Evolutionary conservation across 1,140 invertebrate species (phyloP).

Genomic region (Rhagoletis pomonella): DNA sequence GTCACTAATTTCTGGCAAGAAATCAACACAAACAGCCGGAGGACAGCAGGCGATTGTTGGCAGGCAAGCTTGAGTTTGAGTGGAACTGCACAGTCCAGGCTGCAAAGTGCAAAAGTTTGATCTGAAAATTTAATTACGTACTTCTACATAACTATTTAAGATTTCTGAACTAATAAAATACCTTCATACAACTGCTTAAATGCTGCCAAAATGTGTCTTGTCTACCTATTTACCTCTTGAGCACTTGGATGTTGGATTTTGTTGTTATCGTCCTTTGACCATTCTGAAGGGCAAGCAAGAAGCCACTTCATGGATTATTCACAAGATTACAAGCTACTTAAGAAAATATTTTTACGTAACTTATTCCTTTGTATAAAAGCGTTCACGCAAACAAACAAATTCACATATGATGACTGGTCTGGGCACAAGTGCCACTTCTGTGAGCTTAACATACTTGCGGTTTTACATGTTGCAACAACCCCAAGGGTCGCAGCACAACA

Average conservation of each 20-base stretch:
- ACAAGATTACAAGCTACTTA: constrained; percentile 53
- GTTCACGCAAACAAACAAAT: not conserved
- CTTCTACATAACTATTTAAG: not conserved
- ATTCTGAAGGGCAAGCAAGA: not conserved
- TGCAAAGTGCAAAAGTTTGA: not conserved
- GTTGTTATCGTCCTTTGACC: not conserved
- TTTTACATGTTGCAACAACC: constrained; percentile 19
- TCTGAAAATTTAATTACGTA: constrained; percentile 40
- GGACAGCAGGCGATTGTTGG: not conserved
- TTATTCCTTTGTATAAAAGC: not conserved
- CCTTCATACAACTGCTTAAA: not conserved
- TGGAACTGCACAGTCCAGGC: too few relatives aligned
- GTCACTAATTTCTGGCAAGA: constrained; percentile 26
- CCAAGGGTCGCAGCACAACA: not conserved
- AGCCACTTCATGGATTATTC: constrained; percentile 56
- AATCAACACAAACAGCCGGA: constrained; percentile 3
- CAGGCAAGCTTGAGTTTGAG: not conserved
- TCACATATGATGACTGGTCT: not conserved
- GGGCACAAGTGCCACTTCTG: not conserved
- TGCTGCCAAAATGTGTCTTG: not conserved
- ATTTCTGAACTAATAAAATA: not conserved
- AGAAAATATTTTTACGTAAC: constrained; percentile 47
- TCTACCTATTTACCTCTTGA: not conserved
- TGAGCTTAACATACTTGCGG: constrained; percentile 5
- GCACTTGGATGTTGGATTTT: not conserved